A percentile compares a stretch with the other conserved stretches of the same genome.
Evolutionary conservation across 2,797 vertebrate genomes (phyloP).

Genomic region (Stomatorhinus walkeri): DNA sequence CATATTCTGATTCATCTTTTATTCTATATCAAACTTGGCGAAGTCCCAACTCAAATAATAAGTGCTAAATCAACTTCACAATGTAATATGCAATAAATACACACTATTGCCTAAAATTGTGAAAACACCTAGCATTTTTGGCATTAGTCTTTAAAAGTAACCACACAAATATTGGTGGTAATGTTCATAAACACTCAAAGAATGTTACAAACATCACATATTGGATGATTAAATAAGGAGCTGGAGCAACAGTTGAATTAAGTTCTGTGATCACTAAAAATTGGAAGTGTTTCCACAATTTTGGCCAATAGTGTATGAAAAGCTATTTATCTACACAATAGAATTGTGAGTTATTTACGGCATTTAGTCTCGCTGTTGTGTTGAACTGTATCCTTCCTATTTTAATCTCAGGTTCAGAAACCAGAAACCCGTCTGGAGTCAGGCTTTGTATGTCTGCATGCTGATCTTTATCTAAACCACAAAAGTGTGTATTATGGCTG

Average conservation of each 20-base stretch:
- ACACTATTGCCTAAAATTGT: not conserved
- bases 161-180: not conserved
- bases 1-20: not conserved
- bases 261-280: not conserved
- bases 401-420: constrained; percentile 18
- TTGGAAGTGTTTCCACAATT: not conserved
- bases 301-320: not conserved
- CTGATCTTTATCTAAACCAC: constrained; percentile 44
- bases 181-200: not conserved
- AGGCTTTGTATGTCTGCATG: constrained; percentile 34
- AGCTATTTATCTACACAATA: not conserved
- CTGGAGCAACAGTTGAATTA: not conserved
- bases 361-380: constrained; percentile 2
- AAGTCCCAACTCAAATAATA: not conserved
- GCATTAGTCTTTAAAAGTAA: not conserved
- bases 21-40: not conserved
- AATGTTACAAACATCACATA: not conserved
- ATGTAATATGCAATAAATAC: not conserved
- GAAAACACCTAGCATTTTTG: not conserved
- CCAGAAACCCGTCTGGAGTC: constrained; percentile 32
- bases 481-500: constrained; percentile 46
- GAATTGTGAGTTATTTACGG: not conserved
- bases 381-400: constrained; percentile 21
- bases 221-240: not conserved
- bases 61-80: not conserved